Evolutionary conservation across 2,888 invertebrate genomes (phyloP).

Genomic region (Periphyllus acericola): DNA sequence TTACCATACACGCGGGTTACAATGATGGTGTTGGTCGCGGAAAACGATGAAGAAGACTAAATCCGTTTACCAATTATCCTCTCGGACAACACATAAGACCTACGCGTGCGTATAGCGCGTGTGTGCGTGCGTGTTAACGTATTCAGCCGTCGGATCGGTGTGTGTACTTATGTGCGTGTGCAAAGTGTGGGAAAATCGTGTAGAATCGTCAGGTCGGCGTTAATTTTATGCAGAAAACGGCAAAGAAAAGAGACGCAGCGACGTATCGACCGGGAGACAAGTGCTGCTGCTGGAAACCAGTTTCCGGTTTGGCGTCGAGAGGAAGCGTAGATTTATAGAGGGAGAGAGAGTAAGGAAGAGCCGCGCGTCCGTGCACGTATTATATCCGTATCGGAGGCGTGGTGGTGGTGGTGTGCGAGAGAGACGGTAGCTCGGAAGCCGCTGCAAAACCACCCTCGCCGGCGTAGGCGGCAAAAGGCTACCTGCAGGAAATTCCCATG

Average conservation of each 20-base stretch:
- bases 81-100: not conserved
- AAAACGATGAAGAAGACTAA: not conserved
- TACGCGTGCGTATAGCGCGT: not conserved
- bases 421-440: slow-evolving; percentile 55
- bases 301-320: not conserved
- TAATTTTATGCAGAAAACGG: slow-evolving; percentile 59
- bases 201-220: not conserved
- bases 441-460: slow-evolving; percentile 30
- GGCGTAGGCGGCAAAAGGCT: slow-evolving; percentile 9
- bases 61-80: not conserved
- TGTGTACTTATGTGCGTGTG: not conserved
- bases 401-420: not conserved
- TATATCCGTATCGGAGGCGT: not conserved
- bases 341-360: not conserved
- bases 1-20: not conserved
- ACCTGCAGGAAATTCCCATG: slow-evolving; percentile 59
- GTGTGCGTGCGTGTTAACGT: too few relatives aligned
- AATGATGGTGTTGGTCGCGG: not conserved
- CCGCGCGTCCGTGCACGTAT: not conserved
- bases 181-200: slow-evolving; percentile 49
- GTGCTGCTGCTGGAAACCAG: slow-evolving; percentile 28
- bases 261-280: not conserved
- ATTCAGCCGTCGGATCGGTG: not conserved
- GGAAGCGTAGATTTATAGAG: not conserved
- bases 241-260: not conserved